Conservation (phyloP, 2,797 vertebrate genomes). For the Champsocephalus gunnari region DNA sequence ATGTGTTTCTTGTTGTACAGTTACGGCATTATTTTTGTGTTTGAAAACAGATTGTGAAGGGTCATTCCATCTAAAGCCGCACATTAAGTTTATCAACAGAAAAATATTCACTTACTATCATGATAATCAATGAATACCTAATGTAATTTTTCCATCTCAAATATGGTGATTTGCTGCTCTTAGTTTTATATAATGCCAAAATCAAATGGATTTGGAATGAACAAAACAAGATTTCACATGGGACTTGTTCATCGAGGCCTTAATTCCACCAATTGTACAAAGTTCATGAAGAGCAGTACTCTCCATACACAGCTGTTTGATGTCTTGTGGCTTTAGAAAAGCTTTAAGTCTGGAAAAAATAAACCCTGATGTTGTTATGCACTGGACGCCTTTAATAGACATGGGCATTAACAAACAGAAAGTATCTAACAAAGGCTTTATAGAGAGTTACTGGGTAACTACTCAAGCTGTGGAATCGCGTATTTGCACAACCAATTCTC, state of each 20-base stretch:
- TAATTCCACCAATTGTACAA: slow-evolving; percentile 1
- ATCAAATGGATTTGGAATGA: too few species aligned
- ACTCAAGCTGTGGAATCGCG: too few species aligned
- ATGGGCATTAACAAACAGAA: not conserved
- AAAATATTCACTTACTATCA: too few species aligned
- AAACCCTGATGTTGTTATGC: not conserved
- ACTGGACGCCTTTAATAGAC: not conserved
- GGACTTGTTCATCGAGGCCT: too few species aligned
- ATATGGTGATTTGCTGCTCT: too few species aligned
- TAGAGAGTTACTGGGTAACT: not conserved
- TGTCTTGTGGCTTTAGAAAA: not conserved
- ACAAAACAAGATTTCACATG: too few species aligned
- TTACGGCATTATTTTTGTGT: not conserved
- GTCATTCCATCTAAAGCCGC: too few species aligned
- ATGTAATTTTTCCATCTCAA: too few species aligned
- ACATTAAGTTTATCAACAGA: too few species aligned
- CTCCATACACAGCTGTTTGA: not conserved
- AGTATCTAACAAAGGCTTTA: not conserved
- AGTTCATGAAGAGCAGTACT: not conserved
- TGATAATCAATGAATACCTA: too few species aligned
- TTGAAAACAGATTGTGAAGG: not conserved
- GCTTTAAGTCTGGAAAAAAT: slow-evolving; percentile 7
- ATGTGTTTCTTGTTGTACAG: not conserved
- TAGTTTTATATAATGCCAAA: too few species aligned
- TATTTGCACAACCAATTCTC: too few species aligned